Percentiles rank a stretch among this genome's conserved stretches.
These are phyloP conservation scores for Triplophysa bombifrons DNA, from an alignment of 2,797 vertebrate species.

Conservation along the genomic window DNA sequence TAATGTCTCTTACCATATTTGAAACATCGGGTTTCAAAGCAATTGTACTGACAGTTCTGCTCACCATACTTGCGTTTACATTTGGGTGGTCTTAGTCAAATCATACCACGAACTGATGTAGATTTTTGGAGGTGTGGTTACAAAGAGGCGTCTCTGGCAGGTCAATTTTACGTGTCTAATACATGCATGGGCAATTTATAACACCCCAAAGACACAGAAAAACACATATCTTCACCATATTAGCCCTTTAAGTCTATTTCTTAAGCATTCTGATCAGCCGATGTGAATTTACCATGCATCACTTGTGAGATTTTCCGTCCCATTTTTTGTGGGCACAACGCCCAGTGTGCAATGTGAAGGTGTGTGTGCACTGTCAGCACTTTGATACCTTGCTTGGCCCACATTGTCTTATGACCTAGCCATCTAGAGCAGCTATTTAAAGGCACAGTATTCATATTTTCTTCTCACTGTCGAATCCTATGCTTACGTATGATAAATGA, in stretches of 20 bases:
- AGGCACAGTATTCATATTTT: slow-evolving; percentile 16
- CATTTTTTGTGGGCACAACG: background rate
- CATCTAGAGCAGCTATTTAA: slow-evolving; percentile 22
- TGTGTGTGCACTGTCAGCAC: slow-evolving; percentile 34
- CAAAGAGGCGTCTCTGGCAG: too few species aligned
- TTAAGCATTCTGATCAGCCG: background rate
- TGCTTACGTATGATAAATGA: background rate
- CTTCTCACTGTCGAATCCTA: background rate
- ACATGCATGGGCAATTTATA: too few species aligned
- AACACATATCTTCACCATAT: too few species aligned
- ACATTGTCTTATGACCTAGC: slow-evolving; percentile 24
- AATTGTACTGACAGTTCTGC: too few species aligned
- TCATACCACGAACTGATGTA: too few species aligned
- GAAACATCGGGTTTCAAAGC: too few species aligned
- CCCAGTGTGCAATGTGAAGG: slow-evolving; percentile 28
- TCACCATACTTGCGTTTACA: too few species aligned
- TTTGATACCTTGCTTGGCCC: slow-evolving; percentile 14
- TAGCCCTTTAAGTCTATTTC: background rate
- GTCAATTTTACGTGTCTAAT: too few species aligned
- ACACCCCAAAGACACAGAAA: too few species aligned
- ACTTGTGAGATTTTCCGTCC: slow-evolving; percentile 3
- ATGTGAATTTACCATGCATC: background rate
- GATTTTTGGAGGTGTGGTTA: too few species aligned
- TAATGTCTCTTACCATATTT: too few species aligned
- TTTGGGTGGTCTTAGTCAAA: too few species aligned